phyloP scores from a whole-genome alignment of 2,888 invertebrate genomes.

The Steinernema hermaphroditum region DNA sequence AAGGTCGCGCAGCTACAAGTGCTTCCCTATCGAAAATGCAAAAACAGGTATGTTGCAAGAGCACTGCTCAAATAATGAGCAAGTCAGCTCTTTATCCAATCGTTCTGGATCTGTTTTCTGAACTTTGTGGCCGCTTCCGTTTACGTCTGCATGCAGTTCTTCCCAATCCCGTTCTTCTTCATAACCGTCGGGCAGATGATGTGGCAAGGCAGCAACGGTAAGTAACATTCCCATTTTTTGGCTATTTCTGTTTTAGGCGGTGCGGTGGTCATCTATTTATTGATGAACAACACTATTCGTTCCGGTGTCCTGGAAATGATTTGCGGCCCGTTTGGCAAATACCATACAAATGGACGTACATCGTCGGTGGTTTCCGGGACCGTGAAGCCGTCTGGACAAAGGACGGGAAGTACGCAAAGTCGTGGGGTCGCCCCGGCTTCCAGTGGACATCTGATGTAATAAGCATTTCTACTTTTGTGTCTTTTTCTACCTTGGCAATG shows the following conservation, averaged over 20 bases:
- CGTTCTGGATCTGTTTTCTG: slow-evolving; percentile 2
- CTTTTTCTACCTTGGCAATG: too few relatives aligned
- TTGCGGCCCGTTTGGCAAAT: too few relatives aligned
- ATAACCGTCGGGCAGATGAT: not conserved
- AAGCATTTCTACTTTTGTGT: too few relatives aligned
- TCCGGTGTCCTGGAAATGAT: not conserved
- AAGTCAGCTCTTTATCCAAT: not conserved
- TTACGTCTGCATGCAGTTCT: slow-evolving; percentile 23
- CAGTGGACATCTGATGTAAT: too few relatives aligned
- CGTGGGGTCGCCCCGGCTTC: too few relatives aligned
- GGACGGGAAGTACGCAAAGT: too few relatives aligned
- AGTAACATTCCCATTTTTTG: not conserved
- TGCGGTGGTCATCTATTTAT: slow-evolving; percentile 1
- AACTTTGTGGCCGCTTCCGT: not conserved
- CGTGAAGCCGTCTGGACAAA: too few relatives aligned
- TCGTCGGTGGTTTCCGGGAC: too few relatives aligned
- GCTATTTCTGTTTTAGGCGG: not conserved
- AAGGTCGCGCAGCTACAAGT: too few relatives aligned
- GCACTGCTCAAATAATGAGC: not conserved
- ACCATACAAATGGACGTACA: too few relatives aligned
- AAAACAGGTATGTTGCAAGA: too few relatives aligned
- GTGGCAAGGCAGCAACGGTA: slow-evolving; percentile 22
- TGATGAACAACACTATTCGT: not conserved
- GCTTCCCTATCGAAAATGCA: too few relatives aligned
- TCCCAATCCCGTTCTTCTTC: not conserved